phyloP scores from a whole-genome alignment of 2,888 invertebrate species.

The Buathra laborator region DNA sequence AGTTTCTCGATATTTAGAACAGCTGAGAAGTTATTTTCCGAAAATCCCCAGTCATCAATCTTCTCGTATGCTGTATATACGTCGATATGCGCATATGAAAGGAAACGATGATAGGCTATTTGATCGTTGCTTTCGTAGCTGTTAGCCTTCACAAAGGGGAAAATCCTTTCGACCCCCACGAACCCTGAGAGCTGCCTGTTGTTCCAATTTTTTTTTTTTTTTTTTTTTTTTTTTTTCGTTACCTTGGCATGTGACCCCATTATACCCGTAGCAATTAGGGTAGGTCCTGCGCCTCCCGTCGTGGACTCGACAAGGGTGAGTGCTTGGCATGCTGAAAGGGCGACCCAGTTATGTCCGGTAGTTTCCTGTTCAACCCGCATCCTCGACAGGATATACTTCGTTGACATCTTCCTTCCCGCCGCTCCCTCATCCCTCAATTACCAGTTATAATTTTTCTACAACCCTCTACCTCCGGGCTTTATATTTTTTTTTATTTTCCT shows the following conservation, averaged over 20 bases:
- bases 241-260: slow-evolving; percentile 67
- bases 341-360: slow-evolving; percentile 52
- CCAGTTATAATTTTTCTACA: slow-evolving; percentile 27
- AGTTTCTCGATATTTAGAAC: slow-evolving; percentile 30
- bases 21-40: slow-evolving; percentile 45
- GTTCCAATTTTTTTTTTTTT: slow-evolving; percentile 48
- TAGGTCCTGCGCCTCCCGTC: slow-evolving; percentile 67
- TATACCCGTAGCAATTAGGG: slow-evolving; percentile 66
- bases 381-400: slow-evolving; percentile 53
- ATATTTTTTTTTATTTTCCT: neutral
- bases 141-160: slow-evolving; percentile 47
- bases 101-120: slow-evolving; percentile 48
- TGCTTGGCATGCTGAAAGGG: slow-evolving; percentile 51
- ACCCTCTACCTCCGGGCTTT: neutral
- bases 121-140: slow-evolving; percentile 21
- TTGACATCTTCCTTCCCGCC: slow-evolving; percentile 44
- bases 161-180: slow-evolving; percentile 54
- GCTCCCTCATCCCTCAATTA: neutral
- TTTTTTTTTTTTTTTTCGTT: slow-evolving; percentile 9
- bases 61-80: slow-evolving; percentile 4
- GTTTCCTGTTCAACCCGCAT: slow-evolving; percentile 61
- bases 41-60: slow-evolving; percentile 57
- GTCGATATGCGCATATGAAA: slow-evolving; percentile 32
- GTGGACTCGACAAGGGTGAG: slow-evolving; percentile 52
- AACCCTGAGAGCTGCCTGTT: slow-evolving; percentile 10